Evolutionary conservation across 2,888 invertebrate genomes (phyloP), one percentile per base, ranked within the genome.

Genomic region (Lithophane ornitopus): DNA sequence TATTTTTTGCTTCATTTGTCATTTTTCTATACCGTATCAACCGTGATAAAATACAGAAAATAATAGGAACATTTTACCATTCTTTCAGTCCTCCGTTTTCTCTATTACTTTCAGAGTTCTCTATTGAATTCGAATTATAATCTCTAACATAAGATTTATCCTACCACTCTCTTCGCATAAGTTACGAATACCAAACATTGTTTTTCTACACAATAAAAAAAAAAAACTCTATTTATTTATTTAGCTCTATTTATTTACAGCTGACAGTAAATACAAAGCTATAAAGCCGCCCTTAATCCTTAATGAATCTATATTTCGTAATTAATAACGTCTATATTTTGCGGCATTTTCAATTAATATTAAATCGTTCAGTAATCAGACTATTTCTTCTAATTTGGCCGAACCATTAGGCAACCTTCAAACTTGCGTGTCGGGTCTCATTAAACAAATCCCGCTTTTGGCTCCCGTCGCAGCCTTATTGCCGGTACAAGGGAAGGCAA

Each of bases 381-480:
- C 58, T 26, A 65, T 84, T 80, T 76, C 82, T 71, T 80, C 19
- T 81, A 81, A 81, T 81, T 84, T 59, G 54, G 49, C 19, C 62
- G 69, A 62, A 70, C 82, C 84, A 85, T 85, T 84, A 84, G 44
- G 44, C 69, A 52, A 67, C 78, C 78, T 74, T 84, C 67, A 68
- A 76, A 85, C 62, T 85, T 76, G 76, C 72, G 67, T 78, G 76
- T 77, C 71, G 77, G 52, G 11, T 76, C 76, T 84, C 74, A 82
- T 86, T 85, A 77, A 84, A 79, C 66, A 74, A 79, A 85, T 81
- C 77, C 71, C 6, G 39, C 70, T 61, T 49, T 52, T 74, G 70
- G 74, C 61, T 84, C 44, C n/a, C n/a, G 11, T 74, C 65, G 58
- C 56, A n/a, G 52, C 14, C 19, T 49, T 26, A 49, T 3, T 46